Evolutionary conservation across 2,888 invertebrate species (phyloP).

Genomic region (Ormyrus nitidulus): DNA sequence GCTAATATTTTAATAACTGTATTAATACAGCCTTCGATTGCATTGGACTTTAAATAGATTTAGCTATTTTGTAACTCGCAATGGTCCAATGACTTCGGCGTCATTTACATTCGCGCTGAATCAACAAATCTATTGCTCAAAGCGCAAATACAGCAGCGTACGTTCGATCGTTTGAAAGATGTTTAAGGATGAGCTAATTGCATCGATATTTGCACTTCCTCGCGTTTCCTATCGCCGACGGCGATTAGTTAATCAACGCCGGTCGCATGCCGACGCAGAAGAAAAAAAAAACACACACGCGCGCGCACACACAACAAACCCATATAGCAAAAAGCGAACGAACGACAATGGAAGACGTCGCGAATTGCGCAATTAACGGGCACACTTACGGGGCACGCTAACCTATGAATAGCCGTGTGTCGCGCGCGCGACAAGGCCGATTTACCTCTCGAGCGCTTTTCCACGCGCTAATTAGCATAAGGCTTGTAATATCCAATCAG

Average conservation of each 20-base stretch:
- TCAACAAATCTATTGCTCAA: not conserved
- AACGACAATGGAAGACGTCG: conserved; percentile 5
- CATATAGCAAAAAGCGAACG: not conserved
- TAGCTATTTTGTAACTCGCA: no score
- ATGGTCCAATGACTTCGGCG: no score
- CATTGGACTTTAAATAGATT: no score
- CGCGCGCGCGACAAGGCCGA: conserved; percentile 29
- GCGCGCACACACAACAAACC: no score
- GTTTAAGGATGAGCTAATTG: no score
- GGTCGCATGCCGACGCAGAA: no score
- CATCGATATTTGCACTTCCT: no score
- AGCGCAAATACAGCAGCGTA: not conserved
- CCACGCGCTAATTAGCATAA: conserved; percentile 5
- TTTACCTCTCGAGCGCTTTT: conserved; percentile 30
- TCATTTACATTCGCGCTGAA: not conserved
- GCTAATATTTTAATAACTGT: no score
- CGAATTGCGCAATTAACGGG: conserved; percentile 34
- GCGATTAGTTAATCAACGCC: no score
- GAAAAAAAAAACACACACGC: no score
- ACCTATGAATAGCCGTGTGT: conserved; percentile 36
- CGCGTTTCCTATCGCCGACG: no score
- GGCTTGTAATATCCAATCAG: conserved; percentile 14
- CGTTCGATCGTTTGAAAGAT: not conserved
- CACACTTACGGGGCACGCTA: conserved; percentile 28
- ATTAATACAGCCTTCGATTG: no score